Evolutionary conservation across 2,797 vertebrate species (phyloP).

Genomic region (Acanthopagrus latus): DNA sequence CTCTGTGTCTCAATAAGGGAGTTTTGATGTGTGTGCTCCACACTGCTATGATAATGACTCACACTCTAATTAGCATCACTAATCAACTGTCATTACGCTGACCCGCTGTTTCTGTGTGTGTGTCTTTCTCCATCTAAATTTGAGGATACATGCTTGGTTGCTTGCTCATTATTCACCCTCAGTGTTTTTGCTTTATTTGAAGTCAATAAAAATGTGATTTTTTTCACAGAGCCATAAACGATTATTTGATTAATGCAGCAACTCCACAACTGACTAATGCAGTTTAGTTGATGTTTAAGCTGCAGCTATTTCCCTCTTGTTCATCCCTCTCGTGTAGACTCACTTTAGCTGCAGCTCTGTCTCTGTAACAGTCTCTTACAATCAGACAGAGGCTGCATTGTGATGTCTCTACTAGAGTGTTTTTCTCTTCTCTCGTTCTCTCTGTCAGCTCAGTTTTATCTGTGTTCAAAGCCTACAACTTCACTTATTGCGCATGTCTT

Average conservation of each 20-base stretch:
- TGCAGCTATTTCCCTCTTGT: constrained; percentile 5
- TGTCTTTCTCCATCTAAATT: constrained; percentile 49
- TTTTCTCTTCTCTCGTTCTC: constrained; percentile 36
- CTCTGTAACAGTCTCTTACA: constrained; percentile 49
- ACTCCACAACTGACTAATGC: constrained; percentile 33
- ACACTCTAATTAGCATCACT: constrained; percentile 65
- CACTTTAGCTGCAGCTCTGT: constrained; percentile 42
- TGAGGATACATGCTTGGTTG: constrained; percentile 37
- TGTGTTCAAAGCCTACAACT: constrained; percentile 28
- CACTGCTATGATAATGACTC: constrained; percentile 55
- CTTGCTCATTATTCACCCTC: constrained; percentile 35
- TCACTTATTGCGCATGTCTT: constrained; percentile 4
- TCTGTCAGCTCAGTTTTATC: constrained; percentile 45
- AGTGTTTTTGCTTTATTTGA: constrained; percentile 39
- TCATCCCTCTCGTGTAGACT: constrained; percentile 13
- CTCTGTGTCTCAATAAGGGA: constrained; percentile 34
- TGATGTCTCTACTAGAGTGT: constrained; percentile 42
- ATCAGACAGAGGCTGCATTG: constrained; percentile 50
- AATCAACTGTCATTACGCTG: constrained; percentile 61
- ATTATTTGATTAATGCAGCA: constrained; percentile 32
- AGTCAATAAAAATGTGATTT: constrained; percentile 36
- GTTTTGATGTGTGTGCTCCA: constrained; percentile 39
- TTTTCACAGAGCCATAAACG: constrained; percentile 26
- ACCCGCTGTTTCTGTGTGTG: constrained; percentile 49
- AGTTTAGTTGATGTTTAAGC: constrained; percentile 24